Evolutionary conservation across 2,797 vertebrate genomes (phyloP), one percentile per base, ranked within the genome.

Genomic region (Hipposideros larvatus): DNA sequence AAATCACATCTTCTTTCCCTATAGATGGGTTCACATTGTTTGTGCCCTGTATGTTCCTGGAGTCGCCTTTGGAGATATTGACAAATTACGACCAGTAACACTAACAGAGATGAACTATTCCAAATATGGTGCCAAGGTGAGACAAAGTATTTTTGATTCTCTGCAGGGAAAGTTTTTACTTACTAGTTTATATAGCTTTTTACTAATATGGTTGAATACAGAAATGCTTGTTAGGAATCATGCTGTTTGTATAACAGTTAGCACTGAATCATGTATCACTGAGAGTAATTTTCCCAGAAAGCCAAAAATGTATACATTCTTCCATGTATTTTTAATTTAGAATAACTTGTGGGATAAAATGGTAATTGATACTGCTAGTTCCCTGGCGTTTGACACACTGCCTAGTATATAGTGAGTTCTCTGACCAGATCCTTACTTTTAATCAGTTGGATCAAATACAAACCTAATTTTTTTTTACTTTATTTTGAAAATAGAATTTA

Each of bases 71-170:
- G 99, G 99, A 98, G 99, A 99, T 98, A 99, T 99, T 94, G 99
- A 99, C 98, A 99, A 99, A 97, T 98, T 99, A 63, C 98, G 99
- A 80, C 99, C 99, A 11, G 99, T 99, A 94, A 99, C 99, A 0
- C 99, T 99, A 68, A 99, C 99, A 19, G 99, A 99, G 99, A 99
- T 99, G 99, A 99, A 99, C 98, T 99, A 99, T 96, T 99, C 99
- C 14, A 99, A 99, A 96, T 99, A 99, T 0, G 99, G 99, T 31
- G 99, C 99, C 71, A 99, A 99, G 99, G 99, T 99, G 98, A 99
- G 99, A 83, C 75, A 82, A 82, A 85, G 18, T 61, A 8, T 74
- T 77, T 89, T 80, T 82, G 18, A 65, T 90, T 48, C 24, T 65
- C 31, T 95, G 34, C 82, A 71, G 61, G 61, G 11, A 92, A 90